Conservation (phyloP, 2,113 vertebrate species). For the Mesocricetus auratus region DNA sequence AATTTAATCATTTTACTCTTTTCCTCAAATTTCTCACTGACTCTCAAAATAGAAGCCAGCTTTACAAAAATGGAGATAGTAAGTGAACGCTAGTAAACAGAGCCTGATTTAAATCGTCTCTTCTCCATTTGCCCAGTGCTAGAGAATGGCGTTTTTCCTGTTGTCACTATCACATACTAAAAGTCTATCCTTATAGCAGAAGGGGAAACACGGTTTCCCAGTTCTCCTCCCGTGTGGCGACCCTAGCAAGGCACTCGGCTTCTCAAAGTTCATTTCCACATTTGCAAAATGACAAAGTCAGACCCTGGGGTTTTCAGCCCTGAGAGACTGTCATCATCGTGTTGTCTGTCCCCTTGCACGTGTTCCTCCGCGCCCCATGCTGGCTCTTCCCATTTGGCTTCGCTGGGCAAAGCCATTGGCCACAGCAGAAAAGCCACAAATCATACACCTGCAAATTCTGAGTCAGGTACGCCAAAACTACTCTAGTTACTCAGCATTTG, state of each 20-base stretch:
- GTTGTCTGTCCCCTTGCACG: background rate
- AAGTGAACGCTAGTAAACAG: conserved; percentile 11
- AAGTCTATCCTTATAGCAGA: background rate
- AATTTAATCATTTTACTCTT: conserved; percentile 47
- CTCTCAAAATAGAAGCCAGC: background rate
- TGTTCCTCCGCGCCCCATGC: background rate
- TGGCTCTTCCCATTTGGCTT: background rate
- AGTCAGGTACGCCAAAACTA: conserved; percentile 59
- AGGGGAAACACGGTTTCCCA: background rate
- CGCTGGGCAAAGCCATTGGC: conserved; percentile 10
- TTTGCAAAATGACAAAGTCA: conserved; percentile 42
- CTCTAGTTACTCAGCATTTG: conserved; percentile 41
- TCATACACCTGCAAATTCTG: conserved; percentile 52
- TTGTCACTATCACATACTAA: background rate
- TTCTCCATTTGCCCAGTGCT: background rate
- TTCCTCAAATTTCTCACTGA: conserved; percentile 10
- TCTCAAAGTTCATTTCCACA: background rate
- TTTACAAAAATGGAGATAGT: background rate
- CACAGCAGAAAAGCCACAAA: conserved; percentile 60
- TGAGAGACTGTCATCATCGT: background rate
- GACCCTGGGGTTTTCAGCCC: background rate
- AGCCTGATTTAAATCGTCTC: background rate
- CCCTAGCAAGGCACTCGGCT: background rate
- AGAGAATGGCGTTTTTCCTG: background rate
- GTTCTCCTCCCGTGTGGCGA: background rate